These are phyloP conservation scores for Chiridota heheva DNA, from an alignment of 35 echinoderm and acorn worm species.

Conservation along the genomic window DNA sequence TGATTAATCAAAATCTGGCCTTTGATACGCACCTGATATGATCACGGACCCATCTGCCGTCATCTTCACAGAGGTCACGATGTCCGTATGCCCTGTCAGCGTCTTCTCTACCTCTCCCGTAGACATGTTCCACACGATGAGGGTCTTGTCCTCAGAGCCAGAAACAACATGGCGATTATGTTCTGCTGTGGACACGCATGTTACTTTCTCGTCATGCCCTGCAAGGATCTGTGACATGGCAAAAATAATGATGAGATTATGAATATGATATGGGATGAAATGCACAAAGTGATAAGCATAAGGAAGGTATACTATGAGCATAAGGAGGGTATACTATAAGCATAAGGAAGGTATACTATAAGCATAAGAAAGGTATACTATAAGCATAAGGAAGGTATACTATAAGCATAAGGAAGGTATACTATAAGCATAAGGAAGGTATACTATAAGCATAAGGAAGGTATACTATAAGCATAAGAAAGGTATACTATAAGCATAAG, in stretches of 20 bases:
- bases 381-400: too few relatives aligned
- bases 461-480: too few relatives aligned
- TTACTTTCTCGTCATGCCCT: constrained; percentile 81
- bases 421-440: too few relatives aligned
- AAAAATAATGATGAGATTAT: background rate
- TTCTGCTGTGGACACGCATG: constrained; percentile 84
- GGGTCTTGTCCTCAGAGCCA: constrained; percentile 81
- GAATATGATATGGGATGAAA: background rate
- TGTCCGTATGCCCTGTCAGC: constrained; percentile 77
- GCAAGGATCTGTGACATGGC: constrained; percentile 61
- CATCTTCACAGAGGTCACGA: constrained; percentile 80
- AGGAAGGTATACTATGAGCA: background rate
- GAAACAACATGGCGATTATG: constrained; percentile 96
- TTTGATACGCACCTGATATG: constrained; percentile 82
- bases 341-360: background rate
- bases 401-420: too few relatives aligned
- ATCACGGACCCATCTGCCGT: constrained; percentile 86
- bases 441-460: too few relatives aligned
- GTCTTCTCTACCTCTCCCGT: constrained; percentile 95
- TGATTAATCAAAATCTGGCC: too few relatives aligned
- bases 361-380: background rate
- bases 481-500: too few relatives aligned
- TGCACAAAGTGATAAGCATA: background rate
- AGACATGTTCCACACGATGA: constrained; percentile 91
- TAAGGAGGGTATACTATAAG: background rate